Base-by-base conservation (phyloP, 2,797 vertebrate species). In the Sphenopsis melanotis region DNA sequence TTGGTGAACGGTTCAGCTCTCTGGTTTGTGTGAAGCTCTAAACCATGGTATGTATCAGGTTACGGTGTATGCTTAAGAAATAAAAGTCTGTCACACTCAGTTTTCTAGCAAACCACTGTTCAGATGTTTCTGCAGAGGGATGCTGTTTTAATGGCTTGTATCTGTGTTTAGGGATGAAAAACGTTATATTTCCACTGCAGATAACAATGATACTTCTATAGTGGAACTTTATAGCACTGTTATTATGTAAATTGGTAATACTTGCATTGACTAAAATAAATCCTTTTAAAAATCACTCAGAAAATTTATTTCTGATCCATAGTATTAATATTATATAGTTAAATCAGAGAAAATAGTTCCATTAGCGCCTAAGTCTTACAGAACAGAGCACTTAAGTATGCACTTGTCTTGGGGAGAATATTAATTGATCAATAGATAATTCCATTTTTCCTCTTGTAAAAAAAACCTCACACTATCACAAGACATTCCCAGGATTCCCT, bases 111-210 rank as follows among this genome's bases (percentile, higher is more conserved):
- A 85, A 77, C 12, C 60, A 17, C 13, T 59, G 39, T 76, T 96
- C 65, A 92, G 77, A 53, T 47, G 39, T 96, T 97, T 83, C 68
- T 79, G 91, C 36, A 46, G 22, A 12, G 27, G 37, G 90, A 94
- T 69, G 64, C 6, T 72, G n/a, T 86, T 97, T 83, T 93, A 89
- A 90, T 63, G 37, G 46, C 88, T 92, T 85, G 29, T 88, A 93
- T 77, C 49, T 94, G 37, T 74, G 91, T 83, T 90, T 95, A 64
- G 74, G 82, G 87, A 86, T 90, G 79, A 23, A 75, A 56, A 17
- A 10, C 9, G 22, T 41, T 74, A 11, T 18, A 94, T 81, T 94
- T 77, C n/a, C 30, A 68, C 34, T 42, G 56, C 4, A 9, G 69
- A 46, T 56, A 88, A 56, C n/a, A 66, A 63, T 10, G 16, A 66